phyloP scores from a whole-genome alignment of 2,888 invertebrate species.

The Leptinotarsa haldemani region DNA sequence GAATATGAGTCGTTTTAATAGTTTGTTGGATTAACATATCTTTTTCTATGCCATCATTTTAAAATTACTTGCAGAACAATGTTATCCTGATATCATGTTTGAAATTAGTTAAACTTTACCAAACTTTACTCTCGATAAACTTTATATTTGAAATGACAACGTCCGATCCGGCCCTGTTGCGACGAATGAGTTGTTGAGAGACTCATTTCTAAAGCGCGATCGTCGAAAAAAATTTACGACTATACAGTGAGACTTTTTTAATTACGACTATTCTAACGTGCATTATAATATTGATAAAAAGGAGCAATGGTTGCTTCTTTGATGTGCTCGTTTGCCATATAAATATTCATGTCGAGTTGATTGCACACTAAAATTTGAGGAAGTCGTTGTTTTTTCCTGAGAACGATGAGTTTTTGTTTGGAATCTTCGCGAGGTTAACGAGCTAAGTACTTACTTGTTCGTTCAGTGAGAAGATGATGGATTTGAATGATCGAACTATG shows the following conservation, averaged over 20 bases:
- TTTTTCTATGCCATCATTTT: too few relatives aligned
- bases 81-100: too few relatives aligned
- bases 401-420: slow-evolving; percentile 15
- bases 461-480: not conserved
- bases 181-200: not conserved
- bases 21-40: too few relatives aligned
- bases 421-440: slow-evolving; percentile 4
- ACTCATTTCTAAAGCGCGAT: not conserved
- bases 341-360: slow-evolving; percentile 20
- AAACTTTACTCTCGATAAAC: too few relatives aligned
- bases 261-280: slow-evolving; percentile 15
- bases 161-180: not conserved
- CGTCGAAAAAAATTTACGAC: slow-evolving; percentile 9
- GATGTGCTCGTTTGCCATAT: slow-evolving; percentile 18
- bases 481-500: not conserved
- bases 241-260: slow-evolving; percentile 10
- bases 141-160: too few relatives aligned
- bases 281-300: slow-evolving; percentile 19
- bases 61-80: too few relatives aligned
- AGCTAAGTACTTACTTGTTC: not conserved
- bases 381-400: slow-evolving; percentile 8
- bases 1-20: too few relatives aligned
- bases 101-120: too few relatives aligned
- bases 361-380: slow-evolving; percentile 20
- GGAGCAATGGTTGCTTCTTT: slow-evolving; percentile 3